These are phyloP conservation scores for Synergus umbraculus DNA, from an alignment of 2,888 invertebrate species.

Conservation along the genomic window DNA sequence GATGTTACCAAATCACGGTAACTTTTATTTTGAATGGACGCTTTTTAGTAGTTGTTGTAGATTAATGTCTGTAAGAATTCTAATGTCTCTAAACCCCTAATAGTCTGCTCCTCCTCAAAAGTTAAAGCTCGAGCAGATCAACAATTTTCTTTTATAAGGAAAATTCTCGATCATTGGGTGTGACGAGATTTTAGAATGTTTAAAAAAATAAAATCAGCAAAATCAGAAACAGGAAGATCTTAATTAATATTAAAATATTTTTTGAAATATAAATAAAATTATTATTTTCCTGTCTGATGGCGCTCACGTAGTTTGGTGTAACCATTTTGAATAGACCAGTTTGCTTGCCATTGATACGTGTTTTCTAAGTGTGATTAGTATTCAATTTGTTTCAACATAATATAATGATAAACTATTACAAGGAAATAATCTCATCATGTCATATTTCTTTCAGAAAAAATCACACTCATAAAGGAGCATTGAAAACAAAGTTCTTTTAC, in stretches of 20 bases:
- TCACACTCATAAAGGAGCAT: slow-evolving; percentile 16
- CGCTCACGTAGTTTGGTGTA: slow-evolving; percentile 39
- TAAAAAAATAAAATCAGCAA: slow-evolving; percentile 23
- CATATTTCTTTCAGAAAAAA: slow-evolving; percentile 19
- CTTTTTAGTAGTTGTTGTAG: slow-evolving; percentile 63
- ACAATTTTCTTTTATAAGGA: neutral
- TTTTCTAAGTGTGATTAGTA: slow-evolving; percentile 41
- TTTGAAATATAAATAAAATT: neutral
- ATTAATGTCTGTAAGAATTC: slow-evolving; percentile 30
- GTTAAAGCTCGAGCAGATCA: neutral
- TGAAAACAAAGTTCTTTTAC: slow-evolving; percentile 1
- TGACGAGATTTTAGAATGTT: neutral
- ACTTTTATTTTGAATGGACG: slow-evolving; percentile 71
- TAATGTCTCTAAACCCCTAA: neutral
- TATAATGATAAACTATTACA: slow-evolving; percentile 36
- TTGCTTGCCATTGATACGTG: slow-evolving; percentile 35
- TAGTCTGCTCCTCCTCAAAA: neutral
- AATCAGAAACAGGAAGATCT: slow-evolving; percentile 45
- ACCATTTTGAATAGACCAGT: slow-evolving; percentile 1
- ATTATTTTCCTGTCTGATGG: slow-evolving; percentile 43
- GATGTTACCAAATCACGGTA: slow-evolving; percentile 77
- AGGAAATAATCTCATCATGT: slow-evolving; percentile 28
- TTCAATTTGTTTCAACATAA: slow-evolving; percentile 31
- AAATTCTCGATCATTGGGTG: neutral
- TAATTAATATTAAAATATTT: neutral